Evolutionary conservation across 2,888 invertebrate genomes (phyloP).

Genomic region (Phragmatobia fuliginosa): DNA sequence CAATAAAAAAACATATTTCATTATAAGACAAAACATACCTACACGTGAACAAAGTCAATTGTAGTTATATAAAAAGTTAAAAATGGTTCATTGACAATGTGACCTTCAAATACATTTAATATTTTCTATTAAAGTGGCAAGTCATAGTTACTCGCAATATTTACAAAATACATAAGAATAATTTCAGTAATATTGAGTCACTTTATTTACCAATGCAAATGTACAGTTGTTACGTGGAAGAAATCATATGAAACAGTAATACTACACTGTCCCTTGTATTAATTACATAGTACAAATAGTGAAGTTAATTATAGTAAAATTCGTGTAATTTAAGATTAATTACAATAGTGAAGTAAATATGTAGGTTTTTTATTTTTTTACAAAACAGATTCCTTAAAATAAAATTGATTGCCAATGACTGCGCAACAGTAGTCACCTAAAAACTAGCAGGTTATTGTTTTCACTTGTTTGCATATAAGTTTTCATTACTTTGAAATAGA

Average conservation of each 20-base stretch:
- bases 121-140: neutral
- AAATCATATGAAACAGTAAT: neutral
- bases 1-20: too few relatives aligned
- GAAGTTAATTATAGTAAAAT: neutral
- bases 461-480: neutral
- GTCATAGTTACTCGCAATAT: neutral
- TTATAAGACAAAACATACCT: too few relatives aligned
- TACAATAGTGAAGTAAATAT: neutral
- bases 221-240: neutral
- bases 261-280: neutral
- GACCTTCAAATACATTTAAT: neutral
- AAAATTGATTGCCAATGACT: neutral
- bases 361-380: too few relatives aligned
- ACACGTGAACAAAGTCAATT: too few relatives aligned
- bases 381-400: neutral
- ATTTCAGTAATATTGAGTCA: neutral
- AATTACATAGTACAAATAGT: too few relatives aligned
- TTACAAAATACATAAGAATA: neutral
- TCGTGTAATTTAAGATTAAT: neutral
- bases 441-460: neutral
- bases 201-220: neutral
- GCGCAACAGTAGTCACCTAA: neutral
- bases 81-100: neutral
- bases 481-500: neutral
- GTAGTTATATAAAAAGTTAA: neutral